These are phyloP conservation scores for Cephalopholis sonnerati DNA, from an alignment of 2,113 vertebrate species.

Conservation along the genomic window DNA sequence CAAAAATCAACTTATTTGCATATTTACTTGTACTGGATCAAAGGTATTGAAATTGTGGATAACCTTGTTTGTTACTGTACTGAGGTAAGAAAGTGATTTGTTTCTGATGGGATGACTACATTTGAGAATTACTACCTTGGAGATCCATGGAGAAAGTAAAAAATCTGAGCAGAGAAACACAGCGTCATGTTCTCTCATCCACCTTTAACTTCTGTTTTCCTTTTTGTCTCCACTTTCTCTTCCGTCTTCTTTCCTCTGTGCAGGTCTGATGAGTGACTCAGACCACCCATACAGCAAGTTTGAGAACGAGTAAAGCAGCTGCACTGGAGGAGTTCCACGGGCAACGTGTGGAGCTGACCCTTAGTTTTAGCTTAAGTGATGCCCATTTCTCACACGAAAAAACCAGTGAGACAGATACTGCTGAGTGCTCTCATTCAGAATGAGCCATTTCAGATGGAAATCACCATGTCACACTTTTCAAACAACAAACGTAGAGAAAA, in stretches of 20 bases:
- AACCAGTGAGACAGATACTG: background rate
- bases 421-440: background rate
- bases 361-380: constrained; percentile 8
- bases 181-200: background rate
- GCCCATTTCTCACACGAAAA: background rate
- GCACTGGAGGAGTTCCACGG: background rate
- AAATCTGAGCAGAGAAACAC: background rate
- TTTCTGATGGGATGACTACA: no score
- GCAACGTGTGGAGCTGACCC: background rate
- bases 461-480: background rate
- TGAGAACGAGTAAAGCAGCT: constrained; percentile 88
- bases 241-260: constrained; percentile 31
- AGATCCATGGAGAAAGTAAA: no score
- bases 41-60: no score
- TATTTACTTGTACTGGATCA: no score
- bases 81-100: no score
- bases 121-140: background rate
- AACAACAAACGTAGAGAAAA: background rate
- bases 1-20: no score
- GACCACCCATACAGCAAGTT: constrained; percentile 92
- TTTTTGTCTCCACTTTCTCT: background rate
- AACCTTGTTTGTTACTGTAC: no score
- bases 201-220: background rate
- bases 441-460: background rate
- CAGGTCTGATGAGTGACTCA: constrained; percentile 90